Evolutionary conservation across 2,888 invertebrate species (phyloP).

Genomic region (Drosophila emarginata): DNA sequence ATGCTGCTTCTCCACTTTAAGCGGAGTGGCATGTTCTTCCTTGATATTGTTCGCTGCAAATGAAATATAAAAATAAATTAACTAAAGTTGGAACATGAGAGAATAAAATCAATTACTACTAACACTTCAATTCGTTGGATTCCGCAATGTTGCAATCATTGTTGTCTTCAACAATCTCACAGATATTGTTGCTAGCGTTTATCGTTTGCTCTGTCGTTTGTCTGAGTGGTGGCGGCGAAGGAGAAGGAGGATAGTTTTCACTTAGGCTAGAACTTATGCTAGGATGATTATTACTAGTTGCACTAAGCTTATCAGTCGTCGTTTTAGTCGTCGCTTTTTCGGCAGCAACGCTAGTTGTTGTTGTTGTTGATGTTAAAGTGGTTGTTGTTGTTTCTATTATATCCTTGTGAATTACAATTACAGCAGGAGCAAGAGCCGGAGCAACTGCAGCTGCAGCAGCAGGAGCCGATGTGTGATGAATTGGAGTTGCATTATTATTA

Average conservation of each 20-base stretch:
- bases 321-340: slow-evolving; percentile 52
- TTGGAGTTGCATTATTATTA: slow-evolving; percentile 15
- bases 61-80: neutral
- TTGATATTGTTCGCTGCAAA: slow-evolving; percentile 22
- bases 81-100: neutral
- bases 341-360: slow-evolving; percentile 10
- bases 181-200: slow-evolving; percentile 9
- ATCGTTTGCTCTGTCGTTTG: slow-evolving; percentile 47
- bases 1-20: slow-evolving; percentile 31
- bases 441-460: no score
- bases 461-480: slow-evolving; percentile 33
- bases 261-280: slow-evolving; percentile 72
- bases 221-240: neutral
- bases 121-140: slow-evolving; percentile 9
- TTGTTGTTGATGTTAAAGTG: slow-evolving; percentile 21
- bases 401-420: slow-evolving; percentile 21
- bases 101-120: neutral
- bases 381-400: slow-evolving; percentile 21
- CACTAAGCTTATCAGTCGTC: slow-evolving; percentile 78
- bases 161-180: slow-evolving; percentile 29
- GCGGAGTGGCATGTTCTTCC: slow-evolving; percentile 10
- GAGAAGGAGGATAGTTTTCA: slow-evolving; percentile 37
- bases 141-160: slow-evolving; percentile 5
- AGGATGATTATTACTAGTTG: slow-evolving; percentile 74
- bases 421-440: slow-evolving; percentile 19